These are phyloP conservation scores for Mionectes olivaceus DNA, from an alignment of 2,797 vertebrate genomes.

Conservation along the genomic window DNA sequence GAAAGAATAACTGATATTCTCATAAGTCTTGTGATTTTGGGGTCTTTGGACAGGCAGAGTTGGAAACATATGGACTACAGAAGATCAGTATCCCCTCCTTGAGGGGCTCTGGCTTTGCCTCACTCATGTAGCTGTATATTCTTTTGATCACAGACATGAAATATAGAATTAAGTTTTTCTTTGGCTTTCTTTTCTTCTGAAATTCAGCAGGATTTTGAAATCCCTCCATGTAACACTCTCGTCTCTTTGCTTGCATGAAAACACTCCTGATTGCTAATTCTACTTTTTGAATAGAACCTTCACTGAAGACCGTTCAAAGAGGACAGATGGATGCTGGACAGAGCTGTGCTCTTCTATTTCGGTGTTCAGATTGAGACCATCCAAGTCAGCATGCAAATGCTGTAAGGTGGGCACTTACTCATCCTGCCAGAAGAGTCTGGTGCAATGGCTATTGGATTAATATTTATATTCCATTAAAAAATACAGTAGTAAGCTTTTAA, in stretches of 20 bases:
- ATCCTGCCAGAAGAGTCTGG: neutral
- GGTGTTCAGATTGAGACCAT: neutral
- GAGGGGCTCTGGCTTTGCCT: neutral
- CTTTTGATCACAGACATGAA: neutral
- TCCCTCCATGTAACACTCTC: neutral
- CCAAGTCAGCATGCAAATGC: neutral
- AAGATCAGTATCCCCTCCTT: neutral
- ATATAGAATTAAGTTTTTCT: neutral
- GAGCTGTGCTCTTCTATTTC: neutral
- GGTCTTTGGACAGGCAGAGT: neutral
- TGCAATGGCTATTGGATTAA: neutral
- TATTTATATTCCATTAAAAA: neutral
- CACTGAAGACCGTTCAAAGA: neutral
- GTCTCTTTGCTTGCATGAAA: neutral
- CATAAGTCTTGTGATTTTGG: neutral
- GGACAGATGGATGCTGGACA: neutral
- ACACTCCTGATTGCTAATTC: neutral
- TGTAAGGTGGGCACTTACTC: neutral
- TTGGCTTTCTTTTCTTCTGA: neutral
- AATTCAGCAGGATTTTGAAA: conserved; percentile 1
- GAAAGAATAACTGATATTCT: neutral
- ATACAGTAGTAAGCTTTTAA: neutral
- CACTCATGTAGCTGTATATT: neutral
- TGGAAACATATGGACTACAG: neutral
- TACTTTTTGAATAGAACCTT: neutral